These are phyloP conservation scores for Hipparchia semele DNA, from an alignment of 2,888 invertebrate genomes.

Conservation along the genomic window DNA sequence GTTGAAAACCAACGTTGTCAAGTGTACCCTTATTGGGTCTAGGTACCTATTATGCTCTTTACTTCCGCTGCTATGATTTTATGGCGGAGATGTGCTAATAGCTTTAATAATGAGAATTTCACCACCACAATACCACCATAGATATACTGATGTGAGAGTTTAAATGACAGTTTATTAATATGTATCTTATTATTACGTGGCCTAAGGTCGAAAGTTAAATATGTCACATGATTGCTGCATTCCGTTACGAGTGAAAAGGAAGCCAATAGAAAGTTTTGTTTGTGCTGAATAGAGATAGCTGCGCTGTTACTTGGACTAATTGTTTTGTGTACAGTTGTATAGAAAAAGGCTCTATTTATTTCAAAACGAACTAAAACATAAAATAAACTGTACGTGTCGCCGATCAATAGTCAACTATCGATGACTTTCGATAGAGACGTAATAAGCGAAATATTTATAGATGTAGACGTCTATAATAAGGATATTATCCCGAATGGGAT, in stretches of 20 bases:
- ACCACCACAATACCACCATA: neutral
- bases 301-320: slow-evolving; percentile 26
- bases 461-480: too few species aligned
- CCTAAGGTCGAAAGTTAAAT: slow-evolving; percentile 12
- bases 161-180: neutral
- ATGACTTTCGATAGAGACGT: too few species aligned
- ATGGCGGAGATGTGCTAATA: too few species aligned
- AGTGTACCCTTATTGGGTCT: too few species aligned
- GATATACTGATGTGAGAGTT: neutral
- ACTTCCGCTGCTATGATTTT: too few species aligned
- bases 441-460: too few species aligned
- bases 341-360: slow-evolving; percentile 8
- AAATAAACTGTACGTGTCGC: too few species aligned
- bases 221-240: neutral
- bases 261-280: slow-evolving; percentile 16
- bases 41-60: too few species aligned
- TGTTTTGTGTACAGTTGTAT: slow-evolving; percentile 27
- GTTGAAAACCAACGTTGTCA: too few species aligned
- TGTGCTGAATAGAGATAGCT: slow-evolving; percentile 27
- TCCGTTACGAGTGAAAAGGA: slow-evolving; percentile 26
- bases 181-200: neutral
- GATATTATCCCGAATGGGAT: too few species aligned
- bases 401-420: too few species aligned
- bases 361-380: neutral
- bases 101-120: slow-evolving; percentile 19